Conservation (phyloP, 2,113 vertebrate genomes). For the Hippopotamus amphibius region DNA sequence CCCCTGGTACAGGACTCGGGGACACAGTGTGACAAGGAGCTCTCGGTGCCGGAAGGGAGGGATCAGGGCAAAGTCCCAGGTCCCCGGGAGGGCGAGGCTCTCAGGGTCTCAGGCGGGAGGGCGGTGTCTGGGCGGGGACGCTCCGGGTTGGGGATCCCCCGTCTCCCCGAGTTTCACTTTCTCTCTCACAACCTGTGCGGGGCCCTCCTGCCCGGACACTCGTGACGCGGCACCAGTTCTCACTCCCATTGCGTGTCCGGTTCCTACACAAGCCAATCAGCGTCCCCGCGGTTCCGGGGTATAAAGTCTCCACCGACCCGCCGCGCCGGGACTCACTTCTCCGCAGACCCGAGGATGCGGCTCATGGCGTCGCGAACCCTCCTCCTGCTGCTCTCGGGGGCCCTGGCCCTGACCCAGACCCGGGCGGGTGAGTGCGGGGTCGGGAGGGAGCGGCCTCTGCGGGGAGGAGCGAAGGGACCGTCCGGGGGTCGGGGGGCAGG, state of each 20-base stretch:
- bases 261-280: background rate
- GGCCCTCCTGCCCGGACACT: background rate
- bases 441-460: background rate
- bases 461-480: too few species aligned
- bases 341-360: fast-evolving
- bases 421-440: background rate
- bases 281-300: background rate
- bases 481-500: background rate
- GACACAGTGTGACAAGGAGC: background rate
- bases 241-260: background rate
- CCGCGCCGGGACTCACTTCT: fast-evolving
- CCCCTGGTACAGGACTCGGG: background rate
- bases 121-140: too few species aligned
- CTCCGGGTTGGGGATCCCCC: fast-evolving
- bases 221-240: fast-evolving
- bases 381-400: background rate
- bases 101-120: background rate
- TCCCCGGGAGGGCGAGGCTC: fast-evolving
- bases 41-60: too few species aligned
- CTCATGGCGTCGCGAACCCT: background rate
- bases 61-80: background rate
- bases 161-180: background rate
- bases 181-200: background rate
- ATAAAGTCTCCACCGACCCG: fast-evolving
- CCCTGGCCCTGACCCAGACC: background rate